Evolutionary conservation across 2,113 vertebrate species (phyloP), one percentile per base, ranked within the genome.

Genomic region (Urocitellus parryii): DNA sequence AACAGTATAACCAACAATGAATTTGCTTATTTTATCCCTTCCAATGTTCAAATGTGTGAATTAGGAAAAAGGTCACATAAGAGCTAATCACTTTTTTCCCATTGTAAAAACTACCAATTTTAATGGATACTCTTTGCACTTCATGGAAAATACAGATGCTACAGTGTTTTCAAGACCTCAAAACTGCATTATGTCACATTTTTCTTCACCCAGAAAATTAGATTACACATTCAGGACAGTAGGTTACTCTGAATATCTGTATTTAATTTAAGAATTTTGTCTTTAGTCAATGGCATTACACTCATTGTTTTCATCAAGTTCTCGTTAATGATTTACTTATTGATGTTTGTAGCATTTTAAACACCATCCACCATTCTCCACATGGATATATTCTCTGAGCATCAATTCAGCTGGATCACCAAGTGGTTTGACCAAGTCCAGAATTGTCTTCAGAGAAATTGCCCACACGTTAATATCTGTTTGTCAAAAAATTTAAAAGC

Each of bases 61-160:
- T 82, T 79, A 82, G n/a, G 53, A 82, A 94, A 94, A 86, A 76
- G 0, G 56, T 83, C 6, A 8, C 3, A 24, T 88, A 42, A 5
- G 14, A 73, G 65, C 20, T 56, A 78, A 9, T 88, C 10, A 7
- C 4, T 48, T 81, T 92, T 74, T 74, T 86, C 24, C 22, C 13
- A 65, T 84, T 84, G 73, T 90, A 65, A 58, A 96, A 86, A 73
- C 77, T 79, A 68, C 4, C 20, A 76, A 29, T 65, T 73, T 89
- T 74, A 58, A 67, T 51, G 17, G 61, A 11, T 24, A 24, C 0
- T 24, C 18, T 78, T 84, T 2, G n/a, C 22, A n/a, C 0, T 53
- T 90, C 12, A 11, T 34, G n/a, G 24, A 83, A 92, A 78, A n/a
- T 81, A 74, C 34, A 27, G 8, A 79, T 39, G 4, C 34, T 29